These are phyloP conservation scores for Platysteira castanea DNA, from an alignment of 2,113 vertebrate species.

Conservation along the genomic window DNA sequence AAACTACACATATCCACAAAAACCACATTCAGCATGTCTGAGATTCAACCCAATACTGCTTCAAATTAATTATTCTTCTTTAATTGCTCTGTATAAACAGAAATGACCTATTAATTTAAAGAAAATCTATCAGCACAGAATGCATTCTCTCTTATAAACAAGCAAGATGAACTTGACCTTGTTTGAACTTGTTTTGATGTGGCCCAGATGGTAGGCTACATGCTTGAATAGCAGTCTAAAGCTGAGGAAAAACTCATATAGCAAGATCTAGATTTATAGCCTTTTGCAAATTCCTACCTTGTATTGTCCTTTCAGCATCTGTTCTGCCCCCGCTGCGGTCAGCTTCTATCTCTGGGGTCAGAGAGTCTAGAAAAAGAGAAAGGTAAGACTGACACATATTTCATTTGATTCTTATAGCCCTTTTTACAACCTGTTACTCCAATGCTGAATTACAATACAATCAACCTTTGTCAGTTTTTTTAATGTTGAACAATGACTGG, in stretches of 20 bases:
- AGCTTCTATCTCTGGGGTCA: slow-evolving; percentile 99
- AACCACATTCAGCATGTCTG: slow-evolving; percentile 35
- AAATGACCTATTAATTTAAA: slow-evolving; percentile 79
- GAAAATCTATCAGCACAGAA: slow-evolving; percentile 77
- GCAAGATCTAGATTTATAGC: slow-evolving; percentile 93
- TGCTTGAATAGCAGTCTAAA: slow-evolving; percentile 94
- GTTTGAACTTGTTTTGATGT: slow-evolving; percentile 89
- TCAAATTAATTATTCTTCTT: slow-evolving; percentile 76
- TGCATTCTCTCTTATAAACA: slow-evolving; percentile 77
- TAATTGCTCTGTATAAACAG: slow-evolving; percentile 75
- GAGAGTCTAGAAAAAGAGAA: slow-evolving; percentile 93
- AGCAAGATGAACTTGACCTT: slow-evolving; percentile 95
- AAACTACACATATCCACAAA: slow-evolving; percentile 22
- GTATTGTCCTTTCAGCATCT: slow-evolving; percentile 99
- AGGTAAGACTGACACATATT: slow-evolving; percentile 82
- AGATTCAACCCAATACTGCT: slow-evolving; percentile 58
- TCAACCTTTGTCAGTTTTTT: slow-evolving; percentile 71
- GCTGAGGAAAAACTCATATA: slow-evolving; percentile 91
- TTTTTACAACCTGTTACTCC: slow-evolving; percentile 75
- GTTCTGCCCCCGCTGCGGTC: slow-evolving; percentile 98
- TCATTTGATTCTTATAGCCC: slow-evolving; percentile 70
- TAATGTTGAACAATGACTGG: slow-evolving; percentile 70
- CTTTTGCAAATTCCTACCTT: slow-evolving; percentile 97
- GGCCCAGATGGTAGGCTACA: slow-evolving; percentile 97
- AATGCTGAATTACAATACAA: slow-evolving; percentile 71